Conservation (phyloP, 1,140 invertebrate genomes). For the Listronotus oregonensis region DNA sequence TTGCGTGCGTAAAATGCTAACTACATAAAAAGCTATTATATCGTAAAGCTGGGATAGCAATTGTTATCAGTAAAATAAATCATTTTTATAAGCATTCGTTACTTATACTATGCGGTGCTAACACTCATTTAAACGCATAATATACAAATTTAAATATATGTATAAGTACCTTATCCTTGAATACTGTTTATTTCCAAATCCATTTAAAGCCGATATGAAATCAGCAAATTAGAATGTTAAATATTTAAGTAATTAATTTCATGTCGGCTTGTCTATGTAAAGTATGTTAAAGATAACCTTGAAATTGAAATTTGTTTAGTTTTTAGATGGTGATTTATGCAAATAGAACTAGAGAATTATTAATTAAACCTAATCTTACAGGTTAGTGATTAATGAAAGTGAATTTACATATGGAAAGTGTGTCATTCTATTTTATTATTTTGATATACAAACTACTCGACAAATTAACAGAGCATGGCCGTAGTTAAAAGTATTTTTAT, state of each 20-base stretch:
- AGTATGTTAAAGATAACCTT: slow-evolving; percentile 13
- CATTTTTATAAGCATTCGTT: too few species aligned
- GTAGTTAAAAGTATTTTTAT: too few species aligned
- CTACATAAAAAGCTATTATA: too few species aligned
- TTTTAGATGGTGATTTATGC: slow-evolving; percentile 16
- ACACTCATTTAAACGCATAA: neutral
- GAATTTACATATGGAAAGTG: slow-evolving; percentile 18
- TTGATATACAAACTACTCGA: too few species aligned
- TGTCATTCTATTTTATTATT: too few species aligned
- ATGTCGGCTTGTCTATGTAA: slow-evolving; percentile 15
- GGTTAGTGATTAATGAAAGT: slow-evolving; percentile 16
- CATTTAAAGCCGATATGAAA: slow-evolving; percentile 13
- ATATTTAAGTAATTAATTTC: slow-evolving; percentile 22
- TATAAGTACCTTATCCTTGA: slow-evolving; percentile 7
- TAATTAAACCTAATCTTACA: slow-evolving; percentile 17
- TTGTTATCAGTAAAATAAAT: too few species aligned
- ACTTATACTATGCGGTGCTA: too few species aligned
- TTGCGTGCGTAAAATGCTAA: too few species aligned
- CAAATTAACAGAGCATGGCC: too few species aligned
- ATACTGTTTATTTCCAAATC: slow-evolving; percentile 7
- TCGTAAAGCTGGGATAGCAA: too few species aligned
- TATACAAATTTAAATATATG: slow-evolving; percentile 2
- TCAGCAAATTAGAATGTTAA: slow-evolving; percentile 18
- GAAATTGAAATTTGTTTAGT: slow-evolving; percentile 20
- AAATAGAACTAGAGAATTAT: slow-evolving; percentile 20